A percentile compares a stretch with the other conserved stretches of the same genome.
phyloP scores from a whole-genome alignment of 2,797 vertebrate genomes.

The Garrulus glandarius region DNA sequence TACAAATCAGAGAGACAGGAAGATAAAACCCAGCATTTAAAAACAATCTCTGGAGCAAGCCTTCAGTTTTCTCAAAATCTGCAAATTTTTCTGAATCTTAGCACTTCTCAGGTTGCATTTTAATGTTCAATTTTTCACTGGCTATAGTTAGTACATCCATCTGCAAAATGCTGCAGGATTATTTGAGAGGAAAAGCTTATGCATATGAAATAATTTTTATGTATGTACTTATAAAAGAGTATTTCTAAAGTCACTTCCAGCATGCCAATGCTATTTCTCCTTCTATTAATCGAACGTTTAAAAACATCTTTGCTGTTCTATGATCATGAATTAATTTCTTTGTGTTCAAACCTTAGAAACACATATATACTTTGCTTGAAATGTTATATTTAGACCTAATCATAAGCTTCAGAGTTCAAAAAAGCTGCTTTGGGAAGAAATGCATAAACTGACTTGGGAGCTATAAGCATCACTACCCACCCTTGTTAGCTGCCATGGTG shows the following conservation, averaged over 20 bases:
- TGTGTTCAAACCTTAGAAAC: neutral
- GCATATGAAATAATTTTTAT: constrained; percentile 5
- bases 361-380: neutral
- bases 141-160: neutral
- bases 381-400: constrained; percentile 3
- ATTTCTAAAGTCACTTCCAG: neutral
- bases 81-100: neutral
- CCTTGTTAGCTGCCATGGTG: neutral
- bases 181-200: constrained; percentile 18
- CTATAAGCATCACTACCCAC: neutral
- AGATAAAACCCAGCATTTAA: neutral
- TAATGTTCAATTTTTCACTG: neutral
- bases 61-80: neutral
- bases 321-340: neutral
- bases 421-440: neutral
- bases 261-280: neutral
- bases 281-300: neutral
- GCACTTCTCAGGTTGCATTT: neutral
- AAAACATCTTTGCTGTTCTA: neutral
- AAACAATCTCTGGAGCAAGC: neutral
- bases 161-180: neutral
- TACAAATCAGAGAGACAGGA: neutral
- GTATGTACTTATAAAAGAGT: neutral
- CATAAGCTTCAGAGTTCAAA: neutral
- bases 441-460: neutral